phyloP scores from a whole-genome alignment of 2,113 vertebrate species.

The Dicerorhinus sumatrensis region DNA sequence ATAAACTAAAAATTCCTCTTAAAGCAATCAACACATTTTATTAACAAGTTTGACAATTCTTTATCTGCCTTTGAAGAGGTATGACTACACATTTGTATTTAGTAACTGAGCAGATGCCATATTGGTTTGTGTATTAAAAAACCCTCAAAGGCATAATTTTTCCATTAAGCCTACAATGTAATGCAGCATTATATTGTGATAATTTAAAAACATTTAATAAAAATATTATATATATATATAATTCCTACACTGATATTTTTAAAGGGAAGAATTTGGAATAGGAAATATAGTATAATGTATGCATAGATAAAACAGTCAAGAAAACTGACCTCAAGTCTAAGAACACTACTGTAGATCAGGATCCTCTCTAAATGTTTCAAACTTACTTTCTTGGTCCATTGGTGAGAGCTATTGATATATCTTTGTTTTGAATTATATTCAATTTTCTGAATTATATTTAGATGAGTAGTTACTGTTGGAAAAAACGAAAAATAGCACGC shows the following conservation, averaged over 20 bases:
- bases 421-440: neutral
- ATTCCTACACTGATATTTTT: neutral
- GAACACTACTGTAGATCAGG: neutral
- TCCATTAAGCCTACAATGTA: neutral
- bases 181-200: neutral
- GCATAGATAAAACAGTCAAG: neutral
- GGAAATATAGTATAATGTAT: neutral
- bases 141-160: neutral
- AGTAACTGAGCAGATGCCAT: neutral
- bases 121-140: constrained; percentile 49
- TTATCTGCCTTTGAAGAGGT: constrained; percentile 49
- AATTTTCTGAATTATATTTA: neutral
- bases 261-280: neutral
- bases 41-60: constrained; percentile 62
- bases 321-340: neutral
- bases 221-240: neutral
- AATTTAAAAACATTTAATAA: neutral
- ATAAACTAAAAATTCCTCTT: constrained; percentile 69
- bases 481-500: neutral
- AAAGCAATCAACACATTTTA: constrained; percentile 80
- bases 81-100: constrained; percentile 49
- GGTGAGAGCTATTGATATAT: neutral
- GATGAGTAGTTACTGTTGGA: neutral
- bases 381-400: neutral
- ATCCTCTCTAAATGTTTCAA: neutral